phyloP scores from a whole-genome alignment of 2,113 vertebrate genomes.

The Prochilodus magdalenae region DNA sequence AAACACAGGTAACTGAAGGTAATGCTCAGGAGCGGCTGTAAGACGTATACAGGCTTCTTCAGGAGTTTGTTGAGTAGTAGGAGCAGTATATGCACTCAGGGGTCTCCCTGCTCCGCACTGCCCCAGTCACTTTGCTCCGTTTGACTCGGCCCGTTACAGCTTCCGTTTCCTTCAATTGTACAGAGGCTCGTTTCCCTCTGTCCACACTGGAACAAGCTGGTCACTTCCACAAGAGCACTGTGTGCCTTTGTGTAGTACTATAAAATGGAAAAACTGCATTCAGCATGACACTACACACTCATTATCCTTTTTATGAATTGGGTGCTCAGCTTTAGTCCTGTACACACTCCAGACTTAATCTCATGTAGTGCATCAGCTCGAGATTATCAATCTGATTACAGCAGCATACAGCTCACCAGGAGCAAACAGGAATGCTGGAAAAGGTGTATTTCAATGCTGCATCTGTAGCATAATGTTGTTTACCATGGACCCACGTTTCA shows the following conservation, averaged over 20 bases:
- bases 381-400: too few relatives aligned
- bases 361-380: too few relatives aligned
- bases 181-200: slow-evolving; percentile 58
- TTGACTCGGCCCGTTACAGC: slow-evolving; percentile 46
- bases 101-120: not conserved
- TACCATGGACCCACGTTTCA: too few relatives aligned
- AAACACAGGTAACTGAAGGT: not conserved
- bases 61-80: not conserved
- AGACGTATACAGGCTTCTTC: not conserved
- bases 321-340: too few relatives aligned
- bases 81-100: not conserved
- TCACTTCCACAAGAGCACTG: slow-evolving; percentile 37
- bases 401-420: too few relatives aligned
- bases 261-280: slow-evolving; percentile 14
- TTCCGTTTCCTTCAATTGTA: slow-evolving; percentile 77
- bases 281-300: not conserved
- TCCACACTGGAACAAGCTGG: slow-evolving; percentile 56
- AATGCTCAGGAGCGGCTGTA: not conserved
- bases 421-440: too few relatives aligned
- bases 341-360: too few relatives aligned
- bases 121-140: not conserved
- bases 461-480: too few relatives aligned
- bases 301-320: too few relatives aligned
- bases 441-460: too few relatives aligned
- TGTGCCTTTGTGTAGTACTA: not conserved